Evolutionary conservation across 2,113 vertebrate genomes (phyloP).

Genomic region (Bufo bufo): DNA sequence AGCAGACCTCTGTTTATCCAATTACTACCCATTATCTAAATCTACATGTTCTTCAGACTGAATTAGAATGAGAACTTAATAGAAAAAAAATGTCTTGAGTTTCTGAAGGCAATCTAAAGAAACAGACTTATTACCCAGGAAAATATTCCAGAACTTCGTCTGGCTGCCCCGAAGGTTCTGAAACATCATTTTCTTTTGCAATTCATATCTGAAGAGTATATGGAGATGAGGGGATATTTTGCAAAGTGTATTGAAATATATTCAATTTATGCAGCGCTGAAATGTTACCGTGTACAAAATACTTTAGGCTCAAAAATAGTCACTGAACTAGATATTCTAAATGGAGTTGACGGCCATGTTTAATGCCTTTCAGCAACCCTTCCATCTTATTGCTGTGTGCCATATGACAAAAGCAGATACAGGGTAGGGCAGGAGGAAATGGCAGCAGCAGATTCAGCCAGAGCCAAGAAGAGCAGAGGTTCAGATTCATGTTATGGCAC

Average conservation of each 20-base stretch:
- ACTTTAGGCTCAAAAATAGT: not conserved
- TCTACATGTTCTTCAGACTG: not conserved
- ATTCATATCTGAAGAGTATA: not conserved
- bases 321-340: not conserved
- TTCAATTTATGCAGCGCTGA: constrained; percentile 13
- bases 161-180: constrained; percentile 13
- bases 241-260: constrained; percentile 10
- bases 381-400: too few species aligned
- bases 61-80: not conserved
- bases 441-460: too few species aligned
- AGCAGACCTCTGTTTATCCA: not conserved
- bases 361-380: not conserved
- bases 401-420: too few species aligned
- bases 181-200: not conserved
- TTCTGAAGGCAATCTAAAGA: not conserved
- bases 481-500: too few species aligned
- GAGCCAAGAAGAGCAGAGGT: too few species aligned
- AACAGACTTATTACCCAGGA: not conserved
- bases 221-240: not conserved
- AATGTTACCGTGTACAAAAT: not conserved
- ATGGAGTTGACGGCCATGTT: not conserved
- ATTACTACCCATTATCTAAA: not conserved
- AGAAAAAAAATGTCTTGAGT: not conserved
- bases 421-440: too few species aligned
- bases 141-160: not conserved